Conservation (phyloP, 2,113 vertebrate genomes). For the Stercorarius parasiticus region DNA sequence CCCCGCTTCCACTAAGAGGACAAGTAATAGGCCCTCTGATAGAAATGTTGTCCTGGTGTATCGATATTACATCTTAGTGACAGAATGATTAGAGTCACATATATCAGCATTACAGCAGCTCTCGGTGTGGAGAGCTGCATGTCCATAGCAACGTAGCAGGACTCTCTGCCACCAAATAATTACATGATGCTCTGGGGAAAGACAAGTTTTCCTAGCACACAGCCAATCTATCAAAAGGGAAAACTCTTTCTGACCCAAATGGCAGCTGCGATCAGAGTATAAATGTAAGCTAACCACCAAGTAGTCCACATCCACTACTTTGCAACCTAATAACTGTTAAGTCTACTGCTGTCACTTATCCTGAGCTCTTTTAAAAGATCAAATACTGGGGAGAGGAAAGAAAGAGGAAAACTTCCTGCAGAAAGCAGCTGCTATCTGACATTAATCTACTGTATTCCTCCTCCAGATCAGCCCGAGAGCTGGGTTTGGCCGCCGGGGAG, state of each 20-base stretch:
- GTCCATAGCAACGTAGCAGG: neutral
- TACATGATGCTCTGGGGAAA: slow-evolving; percentile 31
- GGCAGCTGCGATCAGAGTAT: neutral
- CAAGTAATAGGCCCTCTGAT: neutral
- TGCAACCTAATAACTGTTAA: neutral
- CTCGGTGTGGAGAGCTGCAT: neutral
- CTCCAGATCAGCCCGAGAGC: fast-evolving
- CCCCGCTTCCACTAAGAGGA: neutral
- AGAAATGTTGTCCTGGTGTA: neutral
- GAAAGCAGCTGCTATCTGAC: neutral
- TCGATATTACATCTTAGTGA: neutral
- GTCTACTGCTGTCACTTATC: neutral
- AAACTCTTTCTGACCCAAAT: slow-evolving; percentile 4
- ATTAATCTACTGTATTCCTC: neutral
- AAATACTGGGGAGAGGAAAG: neutral
- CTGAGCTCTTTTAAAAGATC: neutral
- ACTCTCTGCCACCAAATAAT: slow-evolving; percentile 23
- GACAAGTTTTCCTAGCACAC: slow-evolving; percentile 29
- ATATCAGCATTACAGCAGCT: neutral
- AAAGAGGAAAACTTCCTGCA: neutral
- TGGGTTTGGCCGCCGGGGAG: fast-evolving
- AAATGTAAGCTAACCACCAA: neutral
- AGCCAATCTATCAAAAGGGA: slow-evolving; percentile 11
- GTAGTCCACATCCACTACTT: neutral
- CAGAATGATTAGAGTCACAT: neutral